phyloP scores from a whole-genome alignment of 2,888 invertebrate genomes.

The Thecophora atra region DNA sequence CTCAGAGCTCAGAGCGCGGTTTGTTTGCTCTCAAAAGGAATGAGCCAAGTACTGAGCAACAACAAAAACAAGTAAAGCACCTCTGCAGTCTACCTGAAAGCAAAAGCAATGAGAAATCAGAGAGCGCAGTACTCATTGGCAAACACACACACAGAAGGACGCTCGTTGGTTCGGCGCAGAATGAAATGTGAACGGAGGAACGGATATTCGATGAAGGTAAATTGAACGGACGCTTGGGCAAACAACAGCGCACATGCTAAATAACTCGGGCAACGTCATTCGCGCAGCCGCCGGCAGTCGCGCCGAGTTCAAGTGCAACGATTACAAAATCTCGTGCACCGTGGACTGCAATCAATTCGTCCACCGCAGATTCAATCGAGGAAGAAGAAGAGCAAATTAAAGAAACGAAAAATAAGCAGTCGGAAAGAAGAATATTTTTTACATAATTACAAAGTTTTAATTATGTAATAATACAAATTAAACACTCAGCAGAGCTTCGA shows the following conservation, averaged over 20 bases:
- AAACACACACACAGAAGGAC: constrained; percentile 3
- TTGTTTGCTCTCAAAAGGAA: constrained; percentile 28
- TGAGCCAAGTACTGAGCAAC: constrained; percentile 10
- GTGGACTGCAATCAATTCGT: background rate
- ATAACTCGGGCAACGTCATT: constrained; percentile 21
- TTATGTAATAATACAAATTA: too few species aligned
- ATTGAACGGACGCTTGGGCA: constrained; percentile 1
- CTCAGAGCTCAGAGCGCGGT: constrained; percentile 6
- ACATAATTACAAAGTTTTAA: too few species aligned
- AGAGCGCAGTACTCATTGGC: constrained; percentile 9
- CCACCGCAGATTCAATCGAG: too few species aligned
- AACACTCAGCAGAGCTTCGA: too few species aligned
- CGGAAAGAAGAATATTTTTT: too few species aligned
- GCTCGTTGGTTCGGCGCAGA: background rate
- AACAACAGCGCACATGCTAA: constrained; percentile 32
- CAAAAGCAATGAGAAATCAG: constrained; percentile 20
- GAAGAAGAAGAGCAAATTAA: too few species aligned
- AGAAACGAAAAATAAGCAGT: too few species aligned
- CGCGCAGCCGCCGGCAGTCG: background rate
- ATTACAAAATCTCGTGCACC: background rate
- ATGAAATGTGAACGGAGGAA: background rate
- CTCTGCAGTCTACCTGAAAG: background rate
- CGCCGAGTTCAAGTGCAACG: background rate
- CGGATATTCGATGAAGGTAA: constrained; percentile 2
- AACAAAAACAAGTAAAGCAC: constrained; percentile 5